Evolutionary conservation across 2,888 invertebrate genomes (phyloP).

Genomic region (Cataglyphis livida): DNA sequence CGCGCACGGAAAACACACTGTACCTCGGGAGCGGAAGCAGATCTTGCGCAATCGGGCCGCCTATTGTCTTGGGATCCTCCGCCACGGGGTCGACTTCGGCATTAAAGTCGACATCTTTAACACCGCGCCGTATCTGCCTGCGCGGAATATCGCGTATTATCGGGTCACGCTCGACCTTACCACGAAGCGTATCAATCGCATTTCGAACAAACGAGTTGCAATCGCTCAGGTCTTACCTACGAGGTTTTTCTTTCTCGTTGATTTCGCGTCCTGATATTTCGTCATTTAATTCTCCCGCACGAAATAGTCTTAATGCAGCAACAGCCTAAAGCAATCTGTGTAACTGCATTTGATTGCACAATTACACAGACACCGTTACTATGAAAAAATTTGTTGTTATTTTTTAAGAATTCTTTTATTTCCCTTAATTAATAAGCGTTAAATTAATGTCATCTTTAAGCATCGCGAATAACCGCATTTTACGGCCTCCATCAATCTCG

Average conservation of each 20-base stretch:
- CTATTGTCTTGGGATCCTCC: conserved; percentile 81
- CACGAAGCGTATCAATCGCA: conserved; percentile 38
- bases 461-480: neutral
- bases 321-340: conserved; percentile 17
- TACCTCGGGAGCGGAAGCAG: conserved; percentile 80
- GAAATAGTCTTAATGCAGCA: conserved; percentile 20
- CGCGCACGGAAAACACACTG: conserved; percentile 71
- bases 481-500: conserved; percentile 36
- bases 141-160: conserved; percentile 34
- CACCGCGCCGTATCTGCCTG: conserved; percentile 52
- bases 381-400: conserved; percentile 6
- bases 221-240: conserved; percentile 19
- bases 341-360: conserved; percentile 19
- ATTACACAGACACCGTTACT: neutral
- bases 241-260: neutral
- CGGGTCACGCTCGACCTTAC: conserved; percentile 48
- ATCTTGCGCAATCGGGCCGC: conserved; percentile 81
- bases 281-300: conserved; percentile 13
- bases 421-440: conserved; percentile 1
- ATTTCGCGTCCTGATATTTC: conserved; percentile 23
- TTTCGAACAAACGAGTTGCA: conserved; percentile 27
- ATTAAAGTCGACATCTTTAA: conserved; percentile 64
- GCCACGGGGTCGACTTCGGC: conserved; percentile 72
- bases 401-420: neutral
- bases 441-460: neutral